Evolutionary conservation across 2,888 invertebrate genomes (phyloP).

Genomic region (Octonoba sinensis): DNA sequence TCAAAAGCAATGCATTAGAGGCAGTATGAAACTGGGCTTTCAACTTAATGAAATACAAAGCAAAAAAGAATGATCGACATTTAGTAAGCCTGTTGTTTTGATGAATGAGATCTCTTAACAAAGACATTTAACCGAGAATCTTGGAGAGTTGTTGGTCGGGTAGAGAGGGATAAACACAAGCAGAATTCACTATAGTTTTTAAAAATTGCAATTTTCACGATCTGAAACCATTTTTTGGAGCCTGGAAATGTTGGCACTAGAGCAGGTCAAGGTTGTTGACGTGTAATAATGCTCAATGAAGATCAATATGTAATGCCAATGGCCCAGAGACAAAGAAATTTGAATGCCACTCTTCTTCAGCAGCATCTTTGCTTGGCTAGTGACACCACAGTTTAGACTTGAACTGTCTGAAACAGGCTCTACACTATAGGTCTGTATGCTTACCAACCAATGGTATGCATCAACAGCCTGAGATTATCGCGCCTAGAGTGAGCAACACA

Average conservation of each 20-base stretch:
- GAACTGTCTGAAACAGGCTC: conserved; percentile 15
- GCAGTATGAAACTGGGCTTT: too few relatives aligned
- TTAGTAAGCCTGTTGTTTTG: background rate
- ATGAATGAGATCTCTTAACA: conserved; percentile 4
- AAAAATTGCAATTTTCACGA: conserved; percentile 13
- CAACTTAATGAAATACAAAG: too few relatives aligned
- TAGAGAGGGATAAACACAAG: conserved; percentile 16
- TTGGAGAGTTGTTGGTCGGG: background rate
- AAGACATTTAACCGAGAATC: conserved; percentile 20
- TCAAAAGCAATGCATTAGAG: too few relatives aligned
- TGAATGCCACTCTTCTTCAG: background rate
- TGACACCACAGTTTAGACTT: background rate
- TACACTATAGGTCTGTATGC: conserved; percentile 7
- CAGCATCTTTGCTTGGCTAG: conserved; percentile 2
- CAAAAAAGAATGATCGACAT: too few relatives aligned
- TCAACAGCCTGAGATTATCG: background rate
- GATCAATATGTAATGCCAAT: conserved; percentile 10
- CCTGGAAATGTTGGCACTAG: conserved; percentile 11
- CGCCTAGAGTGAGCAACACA: background rate
- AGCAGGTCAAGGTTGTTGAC: conserved; percentile 4
- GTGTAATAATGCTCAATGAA: conserved; percentile 19
- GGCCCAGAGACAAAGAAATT: conserved; percentile 10
- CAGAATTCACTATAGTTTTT: conserved; percentile 11
- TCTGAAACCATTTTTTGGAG: conserved; percentile 3
- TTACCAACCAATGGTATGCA: conserved; percentile 4